Percentiles rank a stretch among this genome's conserved stretches.
phyloP scores from a whole-genome alignment of 2,888 invertebrate genomes.

The Dynastes tityus region DNA sequence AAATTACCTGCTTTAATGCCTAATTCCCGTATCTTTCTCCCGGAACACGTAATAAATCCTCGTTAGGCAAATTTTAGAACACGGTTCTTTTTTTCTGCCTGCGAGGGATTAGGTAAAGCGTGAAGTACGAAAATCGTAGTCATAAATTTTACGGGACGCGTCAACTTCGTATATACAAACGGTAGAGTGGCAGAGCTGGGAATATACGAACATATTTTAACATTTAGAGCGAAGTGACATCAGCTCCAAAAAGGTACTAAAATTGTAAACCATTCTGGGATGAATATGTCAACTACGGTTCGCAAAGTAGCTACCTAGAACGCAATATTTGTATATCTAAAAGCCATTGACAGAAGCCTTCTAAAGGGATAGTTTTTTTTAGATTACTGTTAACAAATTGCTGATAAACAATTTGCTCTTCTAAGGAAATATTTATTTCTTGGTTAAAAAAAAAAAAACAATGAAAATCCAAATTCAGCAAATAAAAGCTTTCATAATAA shows the following conservation, averaged over 20 bases:
- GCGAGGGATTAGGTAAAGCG: not conserved
- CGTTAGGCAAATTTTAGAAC: slow-evolving; percentile 8
- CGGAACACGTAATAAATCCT: not conserved
- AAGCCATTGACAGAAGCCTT: too few relatives aligned
- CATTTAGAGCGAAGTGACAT: not conserved
- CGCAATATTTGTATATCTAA: too few relatives aligned
- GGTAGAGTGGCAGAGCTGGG: not conserved
- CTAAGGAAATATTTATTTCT: too few relatives aligned
- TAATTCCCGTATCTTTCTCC: not conserved
- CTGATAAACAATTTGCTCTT: too few relatives aligned
- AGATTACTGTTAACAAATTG: too few relatives aligned
- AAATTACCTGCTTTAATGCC: slow-evolving; percentile 4
- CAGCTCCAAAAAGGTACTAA: not conserved
- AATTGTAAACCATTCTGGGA: too few relatives aligned
- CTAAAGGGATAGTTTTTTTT: too few relatives aligned
- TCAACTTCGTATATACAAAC: not conserved
- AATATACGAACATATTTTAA: not conserved
- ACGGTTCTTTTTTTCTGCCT: not conserved
- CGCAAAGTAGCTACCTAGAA: too few relatives aligned
- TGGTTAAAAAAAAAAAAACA: too few relatives aligned
- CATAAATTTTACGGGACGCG: not conserved
- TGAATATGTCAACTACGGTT: too few relatives aligned
- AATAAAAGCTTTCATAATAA: too few relatives aligned
- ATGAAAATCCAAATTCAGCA: too few relatives aligned
- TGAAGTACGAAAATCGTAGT: not conserved